Percentiles rank a stretch among this genome's conserved stretches.
phyloP scores from a whole-genome alignment of 2,888 invertebrate genomes.

The Spodoptera littoralis region DNA sequence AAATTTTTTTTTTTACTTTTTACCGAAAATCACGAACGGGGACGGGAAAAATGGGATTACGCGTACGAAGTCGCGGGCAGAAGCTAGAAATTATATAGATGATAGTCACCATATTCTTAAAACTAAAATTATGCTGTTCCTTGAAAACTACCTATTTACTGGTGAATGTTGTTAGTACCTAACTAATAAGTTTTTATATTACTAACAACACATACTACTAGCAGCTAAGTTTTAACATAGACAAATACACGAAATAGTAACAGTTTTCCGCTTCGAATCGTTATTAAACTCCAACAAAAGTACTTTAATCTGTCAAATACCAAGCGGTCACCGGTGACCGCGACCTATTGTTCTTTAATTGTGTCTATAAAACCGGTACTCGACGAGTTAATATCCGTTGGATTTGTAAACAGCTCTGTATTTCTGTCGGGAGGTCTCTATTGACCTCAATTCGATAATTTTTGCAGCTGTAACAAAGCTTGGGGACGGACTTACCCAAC shows the following conservation, averaged over 20 bases:
- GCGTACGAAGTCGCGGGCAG: too few species aligned
- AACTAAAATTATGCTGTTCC: too few species aligned
- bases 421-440: conserved; percentile 14
- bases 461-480: conserved; percentile 41
- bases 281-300: conserved; percentile 21
- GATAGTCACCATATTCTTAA: too few species aligned
- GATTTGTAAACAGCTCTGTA: conserved; percentile 27
- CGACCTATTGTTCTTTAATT: too few species aligned
- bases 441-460: conserved; percentile 48
- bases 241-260: background rate
- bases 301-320: too few species aligned
- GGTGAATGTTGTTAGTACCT: background rate
- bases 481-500: conserved; percentile 41
- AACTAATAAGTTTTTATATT: too few species aligned
- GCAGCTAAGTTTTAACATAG: background rate
- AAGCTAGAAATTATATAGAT: too few species aligned
- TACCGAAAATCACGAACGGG: too few species aligned
- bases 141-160: background rate
- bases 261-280: background rate
- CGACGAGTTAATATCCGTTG: conserved; percentile 30
- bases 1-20: too few species aligned
- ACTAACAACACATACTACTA: background rate
- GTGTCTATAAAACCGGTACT: too few species aligned
- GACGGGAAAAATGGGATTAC: too few species aligned
- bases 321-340: too few species aligned